phyloP scores from a whole-genome alignment of 2,888 invertebrate species.

The Coleophora deauratella region DNA sequence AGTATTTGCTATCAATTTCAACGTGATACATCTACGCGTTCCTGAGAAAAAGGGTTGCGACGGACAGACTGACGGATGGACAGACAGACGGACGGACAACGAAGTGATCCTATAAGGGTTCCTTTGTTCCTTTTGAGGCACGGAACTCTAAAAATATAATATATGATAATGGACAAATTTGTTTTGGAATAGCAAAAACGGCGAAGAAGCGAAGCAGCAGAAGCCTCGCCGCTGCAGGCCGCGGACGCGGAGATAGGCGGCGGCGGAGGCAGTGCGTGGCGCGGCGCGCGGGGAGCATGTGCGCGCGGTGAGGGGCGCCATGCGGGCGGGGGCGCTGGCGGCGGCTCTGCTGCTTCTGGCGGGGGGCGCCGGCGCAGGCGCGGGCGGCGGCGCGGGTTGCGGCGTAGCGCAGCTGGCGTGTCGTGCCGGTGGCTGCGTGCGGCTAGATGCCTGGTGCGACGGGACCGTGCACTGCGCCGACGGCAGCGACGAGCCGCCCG shows the following conservation, averaged over 20 bases:
- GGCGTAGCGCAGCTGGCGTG: conserved; percentile 53
- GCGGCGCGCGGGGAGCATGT: neutral
- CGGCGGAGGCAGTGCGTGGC: neutral
- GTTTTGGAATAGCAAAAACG: neutral
- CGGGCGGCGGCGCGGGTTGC: conserved; percentile 47
- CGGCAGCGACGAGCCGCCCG: conserved; percentile 87
- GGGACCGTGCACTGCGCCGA: conserved; percentile 89
- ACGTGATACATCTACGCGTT: no score
- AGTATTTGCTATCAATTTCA: no score
- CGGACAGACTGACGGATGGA: no score
- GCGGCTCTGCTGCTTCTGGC: conserved; percentile 75
- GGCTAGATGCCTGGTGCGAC: conserved; percentile 90
- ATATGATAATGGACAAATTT: neutral
- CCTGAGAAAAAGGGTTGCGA: no score
- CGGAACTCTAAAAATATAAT: no score
- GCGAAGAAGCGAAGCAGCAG: neutral
- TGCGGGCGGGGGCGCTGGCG: conserved; percentile 15
- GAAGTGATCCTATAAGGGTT: no score
- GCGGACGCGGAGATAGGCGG: neutral
- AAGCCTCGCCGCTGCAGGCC: neutral
- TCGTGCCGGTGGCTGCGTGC: conserved; percentile 83
- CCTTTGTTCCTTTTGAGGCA: no score
- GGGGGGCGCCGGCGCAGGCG: conserved; percentile 21
- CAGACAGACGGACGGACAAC: no score
- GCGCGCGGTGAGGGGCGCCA: conserved; percentile 6